Conservation (phyloP, 2,113 vertebrate species). For the Nematolebias whitei region DNA sequence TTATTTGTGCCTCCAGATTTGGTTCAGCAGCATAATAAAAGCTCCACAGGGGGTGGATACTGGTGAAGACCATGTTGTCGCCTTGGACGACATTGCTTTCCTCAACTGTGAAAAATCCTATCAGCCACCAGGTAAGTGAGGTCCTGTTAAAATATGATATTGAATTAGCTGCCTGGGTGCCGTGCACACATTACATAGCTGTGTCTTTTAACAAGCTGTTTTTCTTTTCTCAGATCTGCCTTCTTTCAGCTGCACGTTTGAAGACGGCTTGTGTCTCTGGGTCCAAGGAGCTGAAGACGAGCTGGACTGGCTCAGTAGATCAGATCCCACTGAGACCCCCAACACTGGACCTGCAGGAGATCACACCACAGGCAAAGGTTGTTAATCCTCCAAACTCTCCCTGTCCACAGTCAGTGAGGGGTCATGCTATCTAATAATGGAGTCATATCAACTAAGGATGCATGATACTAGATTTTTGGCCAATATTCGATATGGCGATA, state of each 20-base stretch:
- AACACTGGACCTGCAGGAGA: slow-evolving; percentile 79
- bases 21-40: slow-evolving; percentile 59
- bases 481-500: too few species aligned
- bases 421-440: too few species aligned
- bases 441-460: too few species aligned
- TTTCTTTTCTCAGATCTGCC: slow-evolving; percentile 52
- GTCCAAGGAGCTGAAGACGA: slow-evolving; percentile 68
- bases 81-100: slow-evolving; percentile 78
- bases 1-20: slow-evolving; percentile 57
- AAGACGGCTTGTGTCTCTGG: slow-evolving; percentile 74
- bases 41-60: neutral
- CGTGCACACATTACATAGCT: neutral
- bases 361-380: slow-evolving; percentile 75
- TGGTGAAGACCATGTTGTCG: slow-evolving; percentile 24
- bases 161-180: neutral
- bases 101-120: slow-evolving; percentile 74
- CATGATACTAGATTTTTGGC: too few species aligned
- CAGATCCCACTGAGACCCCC: slow-evolving; percentile 66
- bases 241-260: slow-evolving; percentile 70
- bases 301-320: slow-evolving; percentile 67
- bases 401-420: neutral
- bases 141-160: neutral
- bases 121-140: slow-evolving; percentile 71
- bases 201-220: neutral
- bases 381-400: neutral